Evolutionary conservation across 2,113 vertebrate genomes (phyloP).

Genomic region (Ailurus styani): DNA sequence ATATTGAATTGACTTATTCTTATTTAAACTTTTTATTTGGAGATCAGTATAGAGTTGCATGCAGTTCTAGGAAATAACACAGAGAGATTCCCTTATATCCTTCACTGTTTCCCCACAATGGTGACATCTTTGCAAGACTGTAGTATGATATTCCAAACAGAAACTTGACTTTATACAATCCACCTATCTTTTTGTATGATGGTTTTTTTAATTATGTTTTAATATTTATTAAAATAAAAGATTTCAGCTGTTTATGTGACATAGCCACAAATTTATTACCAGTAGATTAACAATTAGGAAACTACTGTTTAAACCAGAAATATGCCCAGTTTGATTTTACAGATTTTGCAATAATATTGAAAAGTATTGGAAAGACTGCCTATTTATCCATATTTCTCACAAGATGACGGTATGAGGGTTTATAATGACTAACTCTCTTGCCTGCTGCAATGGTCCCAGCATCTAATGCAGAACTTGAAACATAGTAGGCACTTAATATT

Average conservation of each 20-base stretch:
- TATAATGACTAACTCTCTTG: not conserved
- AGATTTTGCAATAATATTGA: not conserved
- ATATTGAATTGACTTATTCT: not conserved
- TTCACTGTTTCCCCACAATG: not conserved
- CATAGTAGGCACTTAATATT: not conserved
- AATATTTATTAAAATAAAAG: not conserved
- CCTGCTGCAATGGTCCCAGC: fast-evolving
- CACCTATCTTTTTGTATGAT: not conserved
- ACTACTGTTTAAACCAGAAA: not conserved
- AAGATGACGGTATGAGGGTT: not conserved
- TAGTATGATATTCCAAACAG: not conserved
- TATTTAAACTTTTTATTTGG: not conserved
- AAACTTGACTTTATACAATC: not conserved
- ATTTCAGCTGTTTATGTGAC: not conserved
- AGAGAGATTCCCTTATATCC: not conserved
- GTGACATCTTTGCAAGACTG: not conserved
- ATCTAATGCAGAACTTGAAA: not conserved
- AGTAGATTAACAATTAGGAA: not conserved
- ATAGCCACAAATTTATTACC: not conserved
- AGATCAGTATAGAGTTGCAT: not conserved
- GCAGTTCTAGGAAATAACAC: not conserved
- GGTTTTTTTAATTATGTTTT: not conserved
- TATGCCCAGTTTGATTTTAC: not conserved
- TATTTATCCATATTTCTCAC: not conserved
- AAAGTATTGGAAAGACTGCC: not conserved